Base-by-base conservation (phyloP, 2,888 invertebrate genomes). In the Patella caerulea region DNA sequence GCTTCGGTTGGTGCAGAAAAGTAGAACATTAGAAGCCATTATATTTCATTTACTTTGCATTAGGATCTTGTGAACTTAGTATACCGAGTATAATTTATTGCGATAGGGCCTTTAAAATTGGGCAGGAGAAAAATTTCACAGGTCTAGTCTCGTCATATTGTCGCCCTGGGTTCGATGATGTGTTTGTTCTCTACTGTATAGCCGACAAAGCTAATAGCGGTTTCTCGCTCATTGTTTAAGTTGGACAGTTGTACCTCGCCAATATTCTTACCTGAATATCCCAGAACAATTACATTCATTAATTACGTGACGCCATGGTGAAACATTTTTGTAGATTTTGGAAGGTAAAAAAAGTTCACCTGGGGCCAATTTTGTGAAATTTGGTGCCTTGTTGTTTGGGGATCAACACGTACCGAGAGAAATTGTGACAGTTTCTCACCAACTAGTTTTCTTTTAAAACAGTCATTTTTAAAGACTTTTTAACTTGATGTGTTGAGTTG, bases 261-360 rank as follows among this genome's bases (percentile, higher is more conserved):
- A 65, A 19, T 24, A 24, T 65, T 65, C 65, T 65, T 65, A 24
- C 65, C 11, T 19, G 9, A 24, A 12, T 19, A 65, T 65, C 65
- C 65, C 24, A 65, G 65, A 65, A 65, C 65, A 65, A 65, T 65
- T 65, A 65, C 65, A 65, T 65, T 65, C 24, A 65, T 65, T 65
- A 65, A 65, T 65, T 65, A 65, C 65, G 9, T 65, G 65, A 65
- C 65, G 65, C 65, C 65, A 65, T 24, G 12, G 19, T 24, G 24
- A 65, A 65, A 65, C 24, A 24, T 65, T 65, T 24, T 65, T 65
- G 65, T 65, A 24, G 19, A 65, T 24, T 65, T 65, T 65, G 24
- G 65, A 65, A 65, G 65, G 65, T 65, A 65, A 65, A 65, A 65
- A 65, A 65, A 65, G 65, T 65, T 24, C 24, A 65, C 24, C 24